Percentiles rank a stretch among this genome's conserved stretches.
phyloP scores from a whole-genome alignment of 2,888 invertebrate genomes.

The Orthosia incerta region DNA sequence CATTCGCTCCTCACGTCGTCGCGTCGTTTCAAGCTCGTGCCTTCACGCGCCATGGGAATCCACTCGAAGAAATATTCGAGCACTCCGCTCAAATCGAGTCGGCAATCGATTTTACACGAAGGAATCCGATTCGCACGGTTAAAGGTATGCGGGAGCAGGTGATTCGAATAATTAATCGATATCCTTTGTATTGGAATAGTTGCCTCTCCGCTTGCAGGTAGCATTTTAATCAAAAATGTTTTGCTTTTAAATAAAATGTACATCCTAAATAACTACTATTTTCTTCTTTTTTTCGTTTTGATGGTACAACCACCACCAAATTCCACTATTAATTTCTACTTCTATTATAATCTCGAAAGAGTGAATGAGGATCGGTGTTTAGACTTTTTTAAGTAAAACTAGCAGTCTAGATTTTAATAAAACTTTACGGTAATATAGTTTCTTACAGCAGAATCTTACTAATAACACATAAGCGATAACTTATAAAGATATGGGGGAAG shows the following conservation, averaged over 20 bases:
- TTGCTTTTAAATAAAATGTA: not conserved
- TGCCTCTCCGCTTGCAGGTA: slow-evolving; percentile 1
- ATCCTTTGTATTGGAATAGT: slow-evolving; percentile 43
- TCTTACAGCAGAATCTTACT: too few species aligned
- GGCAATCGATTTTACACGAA: slow-evolving; percentile 27
- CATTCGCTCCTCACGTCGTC: not conserved
- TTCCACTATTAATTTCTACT: too few species aligned
- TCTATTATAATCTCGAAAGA: too few species aligned
- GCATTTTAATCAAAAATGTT: slow-evolving; percentile 6
- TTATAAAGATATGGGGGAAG: too few species aligned
- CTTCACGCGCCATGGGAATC: not conserved
- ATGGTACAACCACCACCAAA: too few species aligned
- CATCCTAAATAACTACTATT: not conserved
- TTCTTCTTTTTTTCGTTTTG: too few species aligned
- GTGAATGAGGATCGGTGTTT: too few species aligned
- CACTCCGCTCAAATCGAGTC: slow-evolving; percentile 35
- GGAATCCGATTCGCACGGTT: slow-evolving; percentile 42
- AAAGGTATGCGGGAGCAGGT: slow-evolving; percentile 56
- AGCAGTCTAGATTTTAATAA: too few species aligned
- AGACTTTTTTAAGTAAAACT: too few species aligned
- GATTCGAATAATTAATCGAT: slow-evolving; percentile 52
- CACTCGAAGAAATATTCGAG: slow-evolving; percentile 17
- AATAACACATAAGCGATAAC: too few species aligned
- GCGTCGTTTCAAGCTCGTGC: not conserved
- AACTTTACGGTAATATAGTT: too few species aligned